Evolutionary conservation across 2,888 invertebrate species (phyloP), one percentile per base, ranked within the genome.

Genomic region (Lepidonotus clava): DNA sequence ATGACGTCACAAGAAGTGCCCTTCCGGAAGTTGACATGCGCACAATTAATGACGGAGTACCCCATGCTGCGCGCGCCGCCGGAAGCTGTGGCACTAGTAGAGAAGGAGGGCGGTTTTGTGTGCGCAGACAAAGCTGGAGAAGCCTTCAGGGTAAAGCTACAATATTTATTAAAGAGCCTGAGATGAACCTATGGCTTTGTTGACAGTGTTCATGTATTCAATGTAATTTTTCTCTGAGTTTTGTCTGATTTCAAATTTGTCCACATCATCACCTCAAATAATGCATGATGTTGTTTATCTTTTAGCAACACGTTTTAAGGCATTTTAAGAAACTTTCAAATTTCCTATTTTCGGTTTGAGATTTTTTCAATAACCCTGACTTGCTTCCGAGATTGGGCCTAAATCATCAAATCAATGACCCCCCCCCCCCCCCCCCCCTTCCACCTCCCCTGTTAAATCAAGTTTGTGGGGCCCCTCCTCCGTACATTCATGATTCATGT

Each of bases 121-220:
- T 38, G 18, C 8, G 84, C 84, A 1, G 61, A 84, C 61, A 84
- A 84, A 28, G 53, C 56, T 2, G 56, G 40, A 0, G 14, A 51
- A 11, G 84, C 84, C 5, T 53, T 56, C n/a, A 21, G 51, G 84
- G 84, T 84, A 61, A 28, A n/a, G n/a, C n/a, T n/a, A n/a, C n/a
- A n/a, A n/a, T n/a, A n/a, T n/a, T n/a, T n/a, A n/a, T n/a, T n/a
- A n/a, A n/a, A n/a, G n/a, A n/a, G n/a, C n/a, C n/a, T n/a, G n/a
- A n/a, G n/a, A n/a, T n/a, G n/a, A n/a, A n/a, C n/a, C n/a, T n/a
- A n/a, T n/a, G n/a, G n/a, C n/a, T n/a, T n/a, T n/a, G n/a, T n/a
- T n/a, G n/a, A 51, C 51, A 51, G 11, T 51, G 51, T 51, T 51
- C 51, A 51, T 14, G 14, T 14, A 51, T 51, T 51, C 18, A 51